Evolutionary conservation across 2,888 invertebrate species (phyloP).

Genomic region (Lasius platythorax): DNA sequence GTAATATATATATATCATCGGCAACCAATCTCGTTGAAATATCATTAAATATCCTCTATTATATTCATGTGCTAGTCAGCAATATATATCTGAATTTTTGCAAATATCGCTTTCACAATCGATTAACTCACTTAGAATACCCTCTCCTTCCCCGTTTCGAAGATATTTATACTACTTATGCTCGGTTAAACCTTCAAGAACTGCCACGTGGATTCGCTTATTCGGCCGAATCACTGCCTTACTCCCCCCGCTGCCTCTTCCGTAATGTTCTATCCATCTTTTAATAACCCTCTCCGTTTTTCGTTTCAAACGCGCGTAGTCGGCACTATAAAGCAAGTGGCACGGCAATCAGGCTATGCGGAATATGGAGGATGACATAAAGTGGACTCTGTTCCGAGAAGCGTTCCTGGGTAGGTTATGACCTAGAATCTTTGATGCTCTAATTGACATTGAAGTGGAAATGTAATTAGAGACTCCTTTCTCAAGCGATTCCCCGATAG

Average conservation of each 20-base stretch:
- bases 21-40: neutral
- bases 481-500: conserved; percentile 19
- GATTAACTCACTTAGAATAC: conserved; percentile 15
- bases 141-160: neutral
- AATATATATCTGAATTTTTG: conserved; percentile 22
- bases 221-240: neutral
- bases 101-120: conserved; percentile 17
- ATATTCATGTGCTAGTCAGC: conserved; percentile 36
- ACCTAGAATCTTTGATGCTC: conserved; percentile 61
- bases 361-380: conserved; percentile 71
- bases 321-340: conserved; percentile 64
- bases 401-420: conserved; percentile 63
- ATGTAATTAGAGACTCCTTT: conserved; percentile 60
- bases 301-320: conserved; percentile 40
- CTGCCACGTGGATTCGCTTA: conserved; percentile 27
- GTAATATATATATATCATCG: neutral
- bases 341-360: conserved; percentile 72
- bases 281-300: conserved; percentile 38
- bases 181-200: conserved; percentile 34
- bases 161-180: neutral
- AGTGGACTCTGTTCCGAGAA: conserved; percentile 56
- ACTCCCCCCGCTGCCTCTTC: neutral
- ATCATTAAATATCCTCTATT: conserved; percentile 20
- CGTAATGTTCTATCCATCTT: neutral
- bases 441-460: conserved; percentile 68